phyloP scores from a whole-genome alignment of 2,113 vertebrate species.

The Dipodomys merriami region DNA sequence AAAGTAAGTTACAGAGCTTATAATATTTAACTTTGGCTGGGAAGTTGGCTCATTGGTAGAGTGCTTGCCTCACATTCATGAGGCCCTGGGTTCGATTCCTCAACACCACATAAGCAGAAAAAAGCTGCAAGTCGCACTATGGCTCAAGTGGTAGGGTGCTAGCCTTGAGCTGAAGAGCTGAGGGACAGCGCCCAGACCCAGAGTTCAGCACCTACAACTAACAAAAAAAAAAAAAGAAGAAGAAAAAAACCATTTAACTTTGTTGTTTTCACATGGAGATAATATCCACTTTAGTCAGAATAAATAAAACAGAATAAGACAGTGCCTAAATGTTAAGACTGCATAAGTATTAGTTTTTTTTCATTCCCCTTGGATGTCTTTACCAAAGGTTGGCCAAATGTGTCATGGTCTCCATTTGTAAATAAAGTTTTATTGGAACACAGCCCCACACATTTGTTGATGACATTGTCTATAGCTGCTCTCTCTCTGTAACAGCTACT shows the following conservation, averaged over 20 bases:
- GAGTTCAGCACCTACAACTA: too few species aligned
- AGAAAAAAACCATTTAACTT: too few species aligned
- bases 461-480: neutral
- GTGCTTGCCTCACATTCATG: too few species aligned
- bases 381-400: neutral
- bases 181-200: too few species aligned
- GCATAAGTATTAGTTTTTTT: neutral
- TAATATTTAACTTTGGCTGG: neutral
- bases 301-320: neutral
- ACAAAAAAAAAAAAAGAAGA: too few species aligned
- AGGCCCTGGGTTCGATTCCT: too few species aligned
- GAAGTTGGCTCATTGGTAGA: too few species aligned
- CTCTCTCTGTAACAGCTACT: neutral
- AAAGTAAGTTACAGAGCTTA: constrained; percentile 89
- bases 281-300: neutral
- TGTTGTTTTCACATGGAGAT: constrained; percentile 9
- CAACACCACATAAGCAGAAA: too few species aligned
- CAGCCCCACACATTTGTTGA: neutral
- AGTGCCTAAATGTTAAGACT: neutral
- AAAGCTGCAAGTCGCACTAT: too few species aligned
- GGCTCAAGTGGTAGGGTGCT: too few species aligned
- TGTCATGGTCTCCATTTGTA: neutral
- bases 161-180: too few species aligned
- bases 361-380: neutral
- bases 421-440: neutral